phyloP scores from a whole-genome alignment of 2,113 vertebrate genomes.

The Labrus mixtus region DNA sequence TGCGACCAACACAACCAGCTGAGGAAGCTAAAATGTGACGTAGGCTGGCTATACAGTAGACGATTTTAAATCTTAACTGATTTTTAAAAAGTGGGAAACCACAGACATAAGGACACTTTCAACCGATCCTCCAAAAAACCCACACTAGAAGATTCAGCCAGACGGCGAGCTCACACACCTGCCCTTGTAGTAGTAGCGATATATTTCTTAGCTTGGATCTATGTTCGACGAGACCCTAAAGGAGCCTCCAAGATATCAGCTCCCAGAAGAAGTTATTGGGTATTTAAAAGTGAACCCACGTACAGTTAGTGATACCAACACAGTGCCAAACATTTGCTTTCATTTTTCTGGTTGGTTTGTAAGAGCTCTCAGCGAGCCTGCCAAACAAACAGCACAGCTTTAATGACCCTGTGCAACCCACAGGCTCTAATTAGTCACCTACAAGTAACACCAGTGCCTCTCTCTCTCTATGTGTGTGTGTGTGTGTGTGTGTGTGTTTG shows the following conservation, averaged over 20 bases:
- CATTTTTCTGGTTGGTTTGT: constrained; percentile 62
- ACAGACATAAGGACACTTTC: too few species aligned
- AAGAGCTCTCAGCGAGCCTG: constrained; percentile 35
- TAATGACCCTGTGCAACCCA: constrained; percentile 55
- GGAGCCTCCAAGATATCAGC: constrained; percentile 26
- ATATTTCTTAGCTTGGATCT: too few species aligned
- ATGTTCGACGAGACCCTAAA: too few species aligned
- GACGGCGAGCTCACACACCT: too few species aligned
- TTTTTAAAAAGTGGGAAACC: too few species aligned
- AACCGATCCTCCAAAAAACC: too few species aligned
- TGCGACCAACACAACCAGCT: too few species aligned
- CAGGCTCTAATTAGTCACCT: constrained; percentile 62
- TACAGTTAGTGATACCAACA: constrained; percentile 23
- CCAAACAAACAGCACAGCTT: constrained; percentile 68
- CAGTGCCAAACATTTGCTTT: constrained; percentile 66
- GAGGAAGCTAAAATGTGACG: too few species aligned
- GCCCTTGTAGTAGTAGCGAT: too few species aligned
- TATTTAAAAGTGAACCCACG: constrained; percentile 33
- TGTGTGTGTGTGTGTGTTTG: neutral
- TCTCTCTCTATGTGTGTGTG: neutral
- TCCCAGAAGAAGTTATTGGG: constrained; percentile 44
- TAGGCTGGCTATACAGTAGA: too few species aligned
- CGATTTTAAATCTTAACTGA: too few species aligned
- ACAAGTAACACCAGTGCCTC: neutral
- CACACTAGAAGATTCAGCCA: too few species aligned